A percentile compares a stretch with the other conserved stretches of the same genome.
phyloP scores from a whole-genome alignment of 1,140 invertebrate genomes.

The Nephila pilipes region DNA sequence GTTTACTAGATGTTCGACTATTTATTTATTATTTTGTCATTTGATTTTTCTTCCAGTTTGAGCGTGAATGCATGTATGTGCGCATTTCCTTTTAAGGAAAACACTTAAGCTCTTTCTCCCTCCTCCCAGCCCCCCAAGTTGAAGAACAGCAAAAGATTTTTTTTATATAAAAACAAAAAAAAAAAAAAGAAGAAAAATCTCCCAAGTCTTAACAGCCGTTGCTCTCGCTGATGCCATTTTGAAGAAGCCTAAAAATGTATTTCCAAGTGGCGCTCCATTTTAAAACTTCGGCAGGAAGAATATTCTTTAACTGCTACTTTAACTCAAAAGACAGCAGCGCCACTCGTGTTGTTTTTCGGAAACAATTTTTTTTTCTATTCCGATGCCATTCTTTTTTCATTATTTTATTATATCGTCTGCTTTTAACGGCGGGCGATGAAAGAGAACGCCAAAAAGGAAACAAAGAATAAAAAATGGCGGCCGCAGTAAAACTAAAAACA shows the following conservation, averaged over 20 bases:
- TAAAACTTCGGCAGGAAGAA: conserved; percentile 71
- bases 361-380: conserved; percentile 53
- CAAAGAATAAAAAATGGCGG: conserved; percentile 52
- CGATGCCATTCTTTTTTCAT: conserved; percentile 19
- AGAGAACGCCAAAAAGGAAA: conserved; percentile 69
- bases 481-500: conserved; percentile 58
- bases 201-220: conserved; percentile 68
- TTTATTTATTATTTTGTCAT: conserved; percentile 63
- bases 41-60: conserved; percentile 31
- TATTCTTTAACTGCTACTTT: conserved; percentile 76
- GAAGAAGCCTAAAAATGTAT: conserved; percentile 76
- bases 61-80: conserved; percentile 57
- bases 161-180: neutral
- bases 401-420: conserved; percentile 58
- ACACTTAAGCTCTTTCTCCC: conserved; percentile 68
- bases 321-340: conserved; percentile 69
- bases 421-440: conserved; percentile 65
- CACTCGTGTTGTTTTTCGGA: conserved; percentile 53
- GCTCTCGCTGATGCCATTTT: conserved; percentile 71
- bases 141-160: conserved; percentile 15
- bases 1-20: conserved; percentile 55
- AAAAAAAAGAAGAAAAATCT: conserved; percentile 20
- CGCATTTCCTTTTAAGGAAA: conserved; percentile 71
- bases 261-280: conserved; percentile 72
- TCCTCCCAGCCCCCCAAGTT: neutral